Base-by-base conservation (phyloP, 2,888 invertebrate genomes). In the Kryphioiulus occultus region DNA sequence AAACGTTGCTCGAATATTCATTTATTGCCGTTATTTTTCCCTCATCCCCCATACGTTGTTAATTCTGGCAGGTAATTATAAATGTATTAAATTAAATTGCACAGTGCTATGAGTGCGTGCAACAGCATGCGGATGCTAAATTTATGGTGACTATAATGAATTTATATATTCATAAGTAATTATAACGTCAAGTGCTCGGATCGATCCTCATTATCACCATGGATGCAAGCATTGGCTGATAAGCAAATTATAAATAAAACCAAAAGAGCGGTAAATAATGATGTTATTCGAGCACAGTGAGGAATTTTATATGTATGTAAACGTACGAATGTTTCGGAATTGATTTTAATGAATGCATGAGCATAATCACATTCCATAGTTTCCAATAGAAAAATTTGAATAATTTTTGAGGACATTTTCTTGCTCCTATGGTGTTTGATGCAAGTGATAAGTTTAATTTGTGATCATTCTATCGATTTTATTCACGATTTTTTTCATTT, bases 141-240 rank as follows among this genome's bases (percentile, higher is more conserved):
- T 59, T 59, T 19, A 59, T 59, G 59, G 59, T 59, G 59, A 22
- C 22, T 59, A 59, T 59, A 59, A 59, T 59, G 59, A 59, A 59
- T 59, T 59, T 59, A 59, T 59, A 59, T n/a, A n/a, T 59, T 22
- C 59, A 59, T 59, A 59, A 22, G 59, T 59, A 59, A 59, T 59
- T 59, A 59, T 59, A 59, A 59, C 22, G 59, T 59, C 59, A 59
- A 59, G 59, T 59, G 59, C 59, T 59, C 59, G 59, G 59, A 59
- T 59, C 59, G 59, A 59, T 59, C 22, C 22, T 59, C 59, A 59
- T 59, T 59, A 59, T 59, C 59, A 59, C 59, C 59, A 59, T 59
- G 59, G 59, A 59, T 59, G 59, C 59, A 59, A 22, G 59, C 59
- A 59, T 59, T 59, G 59, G 9, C 59, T 59, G 59, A 22, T 59